These are phyloP conservation scores for Nomada goodeniana DNA, from an alignment of 2,888 invertebrate genomes.

Conservation along the genomic window DNA sequence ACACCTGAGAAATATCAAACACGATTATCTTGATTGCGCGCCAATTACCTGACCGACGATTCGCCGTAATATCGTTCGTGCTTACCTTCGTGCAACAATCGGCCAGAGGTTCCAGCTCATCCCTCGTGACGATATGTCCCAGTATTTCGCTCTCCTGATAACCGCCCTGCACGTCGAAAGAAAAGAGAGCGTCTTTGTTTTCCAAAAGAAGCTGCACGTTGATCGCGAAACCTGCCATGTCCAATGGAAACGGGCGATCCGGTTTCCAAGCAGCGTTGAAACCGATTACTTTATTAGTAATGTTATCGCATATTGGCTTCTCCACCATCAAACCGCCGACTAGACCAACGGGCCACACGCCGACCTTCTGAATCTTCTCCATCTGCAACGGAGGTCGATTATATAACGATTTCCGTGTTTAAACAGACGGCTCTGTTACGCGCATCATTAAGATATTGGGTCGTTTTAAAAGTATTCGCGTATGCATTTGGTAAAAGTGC, in stretches of 20 bases:
- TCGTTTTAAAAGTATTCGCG: no score
- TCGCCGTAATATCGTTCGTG: no score
- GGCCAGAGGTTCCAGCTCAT: conserved; percentile 95
- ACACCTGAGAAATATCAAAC: conserved; percentile 86
- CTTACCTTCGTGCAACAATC: conserved; percentile 93
- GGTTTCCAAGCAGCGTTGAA: conserved; percentile 94
- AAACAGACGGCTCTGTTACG: background rate
- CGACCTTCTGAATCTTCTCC: conserved; percentile 92
- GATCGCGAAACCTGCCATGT: conserved; percentile 99
- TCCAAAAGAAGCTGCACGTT: conserved; percentile 90
- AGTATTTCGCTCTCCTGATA: conserved; percentile 95
- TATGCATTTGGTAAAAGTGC: no score
- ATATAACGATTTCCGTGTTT: conserved; percentile 23
- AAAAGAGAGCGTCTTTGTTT: conserved; percentile 91
- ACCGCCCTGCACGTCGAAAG: conserved; percentile 94
- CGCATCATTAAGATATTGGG: no score
- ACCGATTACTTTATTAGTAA: conserved; percentile 87
- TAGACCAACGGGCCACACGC: conserved; percentile 98
- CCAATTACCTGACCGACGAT: no score
- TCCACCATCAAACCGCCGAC: conserved; percentile 98
- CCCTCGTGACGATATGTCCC: conserved; percentile 89
- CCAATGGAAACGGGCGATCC: conserved; percentile 96
- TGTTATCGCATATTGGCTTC: conserved; percentile 90
- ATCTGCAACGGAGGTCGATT: conserved; percentile 87
- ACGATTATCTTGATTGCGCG: background rate